A percentile compares a stretch with the other conserved stretches of the same genome.
Conservation (phyloP, 2,113 vertebrate species). For the Probosciger aterrimus region DNA sequence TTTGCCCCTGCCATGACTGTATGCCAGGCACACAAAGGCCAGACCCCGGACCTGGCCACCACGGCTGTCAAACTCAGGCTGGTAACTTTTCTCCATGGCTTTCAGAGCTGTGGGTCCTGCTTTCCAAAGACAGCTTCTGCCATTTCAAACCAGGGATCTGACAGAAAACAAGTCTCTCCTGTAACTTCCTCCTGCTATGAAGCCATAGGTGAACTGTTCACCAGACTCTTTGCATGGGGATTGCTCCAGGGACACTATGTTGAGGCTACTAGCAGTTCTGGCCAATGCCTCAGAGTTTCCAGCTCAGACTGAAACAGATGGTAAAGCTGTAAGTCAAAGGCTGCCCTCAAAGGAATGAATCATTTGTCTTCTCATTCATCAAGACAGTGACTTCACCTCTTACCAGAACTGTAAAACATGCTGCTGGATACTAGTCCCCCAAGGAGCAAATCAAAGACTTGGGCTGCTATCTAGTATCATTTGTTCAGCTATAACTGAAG, state of each 20-base stretch:
- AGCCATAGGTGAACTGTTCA: background rate
- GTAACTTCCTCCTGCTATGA: background rate
- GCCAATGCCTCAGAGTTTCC: conserved; percentile 2
- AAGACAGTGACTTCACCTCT: conserved; percentile 35
- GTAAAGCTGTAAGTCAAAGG: background rate
- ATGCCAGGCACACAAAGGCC: background rate
- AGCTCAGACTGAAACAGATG: conserved; percentile 27
- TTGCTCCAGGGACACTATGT: background rate
- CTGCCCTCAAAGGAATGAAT: conserved; percentile 50
- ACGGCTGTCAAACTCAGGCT: background rate
- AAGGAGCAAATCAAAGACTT: conserved; percentile 1
- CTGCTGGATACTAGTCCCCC: background rate
- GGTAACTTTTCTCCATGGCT: background rate
- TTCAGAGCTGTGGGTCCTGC: background rate
- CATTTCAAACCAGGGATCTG: background rate
- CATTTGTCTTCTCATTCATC: conserved; percentile 42
- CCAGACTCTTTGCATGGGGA: background rate
- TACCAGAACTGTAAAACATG: conserved; percentile 32
- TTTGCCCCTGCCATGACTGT: background rate
- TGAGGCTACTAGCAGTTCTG: background rate
- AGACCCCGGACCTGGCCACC: background rate
- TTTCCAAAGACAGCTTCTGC: background rate
- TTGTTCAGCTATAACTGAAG: background rate
- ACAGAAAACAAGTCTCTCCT: background rate
- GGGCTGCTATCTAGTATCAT: background rate